Evolutionary conservation across 1,140 invertebrate genomes (phyloP).

Genomic region (Ladona fulva): DNA sequence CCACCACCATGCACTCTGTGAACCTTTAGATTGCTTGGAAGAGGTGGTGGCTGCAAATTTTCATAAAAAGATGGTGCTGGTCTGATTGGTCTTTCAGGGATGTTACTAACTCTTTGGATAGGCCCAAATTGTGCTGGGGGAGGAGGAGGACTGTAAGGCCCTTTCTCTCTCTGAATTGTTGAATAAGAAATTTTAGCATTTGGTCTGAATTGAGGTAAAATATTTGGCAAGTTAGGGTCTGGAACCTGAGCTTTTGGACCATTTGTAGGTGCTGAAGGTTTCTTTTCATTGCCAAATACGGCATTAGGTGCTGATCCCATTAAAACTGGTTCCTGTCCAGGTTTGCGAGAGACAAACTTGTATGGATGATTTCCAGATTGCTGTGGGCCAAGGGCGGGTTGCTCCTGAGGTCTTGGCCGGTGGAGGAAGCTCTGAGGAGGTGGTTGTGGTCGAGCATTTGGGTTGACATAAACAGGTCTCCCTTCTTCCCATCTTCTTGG

Average conservation of each 20-base stretch:
- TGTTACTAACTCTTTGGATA: neutral
- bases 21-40: constrained; percentile 26
- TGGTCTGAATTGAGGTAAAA: constrained; percentile 58
- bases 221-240: constrained; percentile 46
- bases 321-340: neutral
- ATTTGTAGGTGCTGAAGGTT: constrained; percentile 29
- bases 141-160: neutral
- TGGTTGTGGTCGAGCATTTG: neutral
- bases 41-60: constrained; percentile 41
- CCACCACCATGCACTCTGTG: neutral
- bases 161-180: constrained; percentile 23
- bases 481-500: neutral
- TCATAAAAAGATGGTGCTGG: constrained; percentile 30
- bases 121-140: constrained; percentile 25
- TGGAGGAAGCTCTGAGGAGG: neutral
- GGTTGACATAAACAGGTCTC: neutral
- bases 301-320: neutral
- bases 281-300: constrained; percentile 9
- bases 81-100: constrained; percentile 4
- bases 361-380: neutral
- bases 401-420: neutral
- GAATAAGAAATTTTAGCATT: constrained; percentile 48
- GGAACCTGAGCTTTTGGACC: constrained; percentile 12
- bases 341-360: neutral
- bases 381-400: neutral